Percentiles rank a stretch among this genome's conserved stretches.
phyloP scores from a whole-genome alignment of 2,113 vertebrate genomes.

The Coryphaenoides rupestris region DNA sequence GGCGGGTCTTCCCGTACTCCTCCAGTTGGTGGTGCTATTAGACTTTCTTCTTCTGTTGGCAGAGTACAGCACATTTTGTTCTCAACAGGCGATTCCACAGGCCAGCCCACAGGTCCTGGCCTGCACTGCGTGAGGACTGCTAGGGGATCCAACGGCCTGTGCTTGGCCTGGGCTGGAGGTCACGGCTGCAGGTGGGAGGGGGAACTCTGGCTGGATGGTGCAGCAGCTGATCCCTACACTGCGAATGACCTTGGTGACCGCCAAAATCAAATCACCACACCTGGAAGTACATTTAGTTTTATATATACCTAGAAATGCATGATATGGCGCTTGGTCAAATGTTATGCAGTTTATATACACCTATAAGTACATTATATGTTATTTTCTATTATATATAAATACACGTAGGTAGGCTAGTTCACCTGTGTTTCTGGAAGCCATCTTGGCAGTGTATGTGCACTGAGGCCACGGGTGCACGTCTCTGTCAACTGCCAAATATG shows the following conservation, averaged over 20 bases:
- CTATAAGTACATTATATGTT: no score
- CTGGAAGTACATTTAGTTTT: slow-evolving; percentile 22
- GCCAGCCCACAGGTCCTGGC: slow-evolving; percentile 53
- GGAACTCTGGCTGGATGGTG: slow-evolving; percentile 75
- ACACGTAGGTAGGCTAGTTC: no score
- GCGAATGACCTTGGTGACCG: slow-evolving; percentile 58
- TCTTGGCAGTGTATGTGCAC: slow-evolving; percentile 68
- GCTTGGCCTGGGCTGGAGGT: not conserved
- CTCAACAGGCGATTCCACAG: slow-evolving; percentile 63
- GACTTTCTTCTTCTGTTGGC: slow-evolving; percentile 19
- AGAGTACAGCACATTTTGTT: slow-evolving; percentile 68
- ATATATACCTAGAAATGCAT: no score
- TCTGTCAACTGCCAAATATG: slow-evolving; percentile 73
- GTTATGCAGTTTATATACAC: no score
- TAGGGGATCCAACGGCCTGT: not conserved
- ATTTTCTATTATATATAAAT: no score
- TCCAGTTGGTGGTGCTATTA: slow-evolving; percentile 18
- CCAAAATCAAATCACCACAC: slow-evolving; percentile 52
- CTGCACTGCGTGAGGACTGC: slow-evolving; percentile 8
- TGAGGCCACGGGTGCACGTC: slow-evolving; percentile 60
- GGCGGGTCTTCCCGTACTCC: slow-evolving; percentile 37
- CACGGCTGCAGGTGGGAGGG: slow-evolving; percentile 1
- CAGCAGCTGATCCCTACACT: slow-evolving; percentile 63
- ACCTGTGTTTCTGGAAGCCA: not conserved
- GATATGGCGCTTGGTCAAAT: no score